A percentile compares a stretch with the other conserved stretches of the same genome.
phyloP scores from a whole-genome alignment of 2,797 vertebrate species.

The Anabacerthia variegaticeps region DNA sequence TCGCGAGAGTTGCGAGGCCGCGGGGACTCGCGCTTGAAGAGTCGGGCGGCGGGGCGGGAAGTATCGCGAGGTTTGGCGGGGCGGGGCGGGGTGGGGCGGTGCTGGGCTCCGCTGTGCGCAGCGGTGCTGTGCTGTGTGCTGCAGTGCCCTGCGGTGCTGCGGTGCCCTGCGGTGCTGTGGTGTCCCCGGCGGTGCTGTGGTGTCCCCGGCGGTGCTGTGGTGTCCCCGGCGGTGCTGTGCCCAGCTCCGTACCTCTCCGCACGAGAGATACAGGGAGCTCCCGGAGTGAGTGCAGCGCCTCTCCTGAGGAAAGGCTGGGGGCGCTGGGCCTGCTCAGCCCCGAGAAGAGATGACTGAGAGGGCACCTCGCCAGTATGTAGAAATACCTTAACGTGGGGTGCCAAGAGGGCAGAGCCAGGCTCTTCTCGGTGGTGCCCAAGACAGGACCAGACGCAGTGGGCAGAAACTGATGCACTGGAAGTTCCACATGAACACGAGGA shows the following conservation, averaged over 20 bases:
- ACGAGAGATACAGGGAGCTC: too few species aligned
- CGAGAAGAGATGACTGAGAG: background rate
- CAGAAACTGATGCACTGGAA: too few species aligned
- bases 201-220: too few species aligned
- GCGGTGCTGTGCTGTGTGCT: too few species aligned
- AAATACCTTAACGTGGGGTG: background rate
- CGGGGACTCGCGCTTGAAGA: rapidly evolving
- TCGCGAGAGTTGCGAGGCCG: background rate
- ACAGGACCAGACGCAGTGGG: rapidly evolving
- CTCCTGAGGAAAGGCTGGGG: background rate
- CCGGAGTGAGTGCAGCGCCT: background rate
- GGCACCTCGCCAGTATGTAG: rapidly evolving
- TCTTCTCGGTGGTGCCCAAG: background rate
- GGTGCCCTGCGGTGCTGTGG: too few species aligned
- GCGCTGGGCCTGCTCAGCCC: background rate
- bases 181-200: too few species aligned
- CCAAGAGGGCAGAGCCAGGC: background rate
- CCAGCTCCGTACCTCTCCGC: background rate
- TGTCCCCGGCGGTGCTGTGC: too few species aligned
- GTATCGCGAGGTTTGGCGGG: background rate
- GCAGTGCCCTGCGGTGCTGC: too few species aligned
- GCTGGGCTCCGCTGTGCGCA: too few species aligned
- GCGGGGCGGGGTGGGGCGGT: too few species aligned
- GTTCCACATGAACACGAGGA: background rate
- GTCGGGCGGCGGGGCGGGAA: rapidly evolving